Evolutionary conservation across 2,113 vertebrate species (phyloP).

Genomic region (Panthera leo): DNA sequence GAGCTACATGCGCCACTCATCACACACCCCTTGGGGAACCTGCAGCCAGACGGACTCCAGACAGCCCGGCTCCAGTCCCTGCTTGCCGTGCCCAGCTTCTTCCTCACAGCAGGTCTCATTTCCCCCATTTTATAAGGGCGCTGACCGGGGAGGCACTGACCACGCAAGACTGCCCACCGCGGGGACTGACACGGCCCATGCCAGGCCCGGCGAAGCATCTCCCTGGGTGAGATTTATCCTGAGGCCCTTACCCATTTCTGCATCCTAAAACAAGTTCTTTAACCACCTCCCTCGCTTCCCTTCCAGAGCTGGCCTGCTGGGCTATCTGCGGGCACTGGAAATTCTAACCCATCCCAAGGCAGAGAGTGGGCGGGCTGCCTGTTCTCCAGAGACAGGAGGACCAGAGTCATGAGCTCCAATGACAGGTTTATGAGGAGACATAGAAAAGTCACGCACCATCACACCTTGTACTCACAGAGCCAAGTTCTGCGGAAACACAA

Average conservation of each 20-base stretch:
- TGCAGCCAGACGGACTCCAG: no score
- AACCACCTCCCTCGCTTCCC: neutral
- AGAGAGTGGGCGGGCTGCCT: neutral
- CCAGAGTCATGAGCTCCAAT: conserved; percentile 62
- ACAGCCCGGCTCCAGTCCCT: neutral
- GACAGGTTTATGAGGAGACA: conserved; percentile 62
- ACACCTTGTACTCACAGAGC: conserved; percentile 67
- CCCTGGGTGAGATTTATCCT: neutral
- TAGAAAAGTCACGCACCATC: neutral
- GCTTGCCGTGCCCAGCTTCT: neutral
- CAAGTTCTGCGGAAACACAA: conserved; percentile 44
- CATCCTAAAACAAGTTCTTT: neutral
- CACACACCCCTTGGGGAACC: neutral
- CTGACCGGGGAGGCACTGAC: neutral
- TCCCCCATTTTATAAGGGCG: neutral
- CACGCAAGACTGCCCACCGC: neutral
- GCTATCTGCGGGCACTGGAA: neutral
- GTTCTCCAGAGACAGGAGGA: conserved; percentile 58
- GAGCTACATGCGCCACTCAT: no score
- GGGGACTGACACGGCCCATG: neutral
- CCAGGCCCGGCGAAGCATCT: neutral
- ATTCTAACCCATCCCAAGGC: neutral
- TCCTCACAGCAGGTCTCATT: neutral
- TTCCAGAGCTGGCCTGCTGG: neutral
- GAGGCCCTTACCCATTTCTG: neutral